These are phyloP conservation scores for Poeciliopsis prolifica DNA, from an alignment of 2,113 vertebrate genomes.

Conservation along the genomic window DNA sequence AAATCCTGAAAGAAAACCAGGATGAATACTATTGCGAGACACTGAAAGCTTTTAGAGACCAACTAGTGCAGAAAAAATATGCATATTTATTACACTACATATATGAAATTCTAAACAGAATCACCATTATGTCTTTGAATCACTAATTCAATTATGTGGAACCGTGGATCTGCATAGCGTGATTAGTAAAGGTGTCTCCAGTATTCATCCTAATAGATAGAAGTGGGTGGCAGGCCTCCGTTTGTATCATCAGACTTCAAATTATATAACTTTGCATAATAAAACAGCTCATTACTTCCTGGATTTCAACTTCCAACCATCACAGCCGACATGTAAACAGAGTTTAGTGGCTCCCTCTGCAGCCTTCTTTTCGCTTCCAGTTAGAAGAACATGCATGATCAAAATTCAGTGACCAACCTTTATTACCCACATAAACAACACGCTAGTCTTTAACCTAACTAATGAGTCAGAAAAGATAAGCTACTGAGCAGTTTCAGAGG, in stretches of 20 bases:
- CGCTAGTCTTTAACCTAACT: not conserved
- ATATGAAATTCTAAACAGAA: not conserved
- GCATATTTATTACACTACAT: not conserved
- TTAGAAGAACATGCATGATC: slow-evolving; percentile 1
- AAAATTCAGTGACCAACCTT: not conserved
- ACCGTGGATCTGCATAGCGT: not conserved
- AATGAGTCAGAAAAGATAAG: slow-evolving; percentile 21
- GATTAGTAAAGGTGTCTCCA: not conserved
- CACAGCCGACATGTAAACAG: not conserved
- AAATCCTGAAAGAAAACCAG: not conserved
- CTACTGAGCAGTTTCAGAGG: not conserved
- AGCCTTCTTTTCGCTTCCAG: not conserved
- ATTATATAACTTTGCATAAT: not conserved
- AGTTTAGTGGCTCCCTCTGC: not conserved
- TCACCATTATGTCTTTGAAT: not conserved
- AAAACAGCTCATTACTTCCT: not conserved
- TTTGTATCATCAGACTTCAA: not conserved
- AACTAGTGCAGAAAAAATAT: not conserved
- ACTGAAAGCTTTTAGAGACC: not conserved
- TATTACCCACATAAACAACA: not conserved
- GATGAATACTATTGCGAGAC: not conserved
- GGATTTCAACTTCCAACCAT: not conserved
- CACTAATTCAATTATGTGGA: not conserved
- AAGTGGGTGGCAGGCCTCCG: not conserved
- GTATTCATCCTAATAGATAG: not conserved